Evolutionary conservation across 2,888 invertebrate species (phyloP).

Genomic region (Sesamia inferens): DNA sequence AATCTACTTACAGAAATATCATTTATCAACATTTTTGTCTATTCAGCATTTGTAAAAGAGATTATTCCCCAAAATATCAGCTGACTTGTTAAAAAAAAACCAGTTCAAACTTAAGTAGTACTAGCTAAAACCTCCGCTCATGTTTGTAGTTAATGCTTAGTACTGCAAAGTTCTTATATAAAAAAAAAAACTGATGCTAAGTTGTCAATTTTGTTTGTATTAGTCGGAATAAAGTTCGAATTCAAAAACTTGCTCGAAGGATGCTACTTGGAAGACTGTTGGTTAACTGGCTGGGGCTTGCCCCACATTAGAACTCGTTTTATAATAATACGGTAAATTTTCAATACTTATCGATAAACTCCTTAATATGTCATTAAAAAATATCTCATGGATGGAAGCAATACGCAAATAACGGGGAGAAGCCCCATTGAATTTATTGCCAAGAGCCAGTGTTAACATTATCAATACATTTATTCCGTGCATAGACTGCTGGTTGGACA

Average conservation of each 20-base stretch:
- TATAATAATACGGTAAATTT: neutral
- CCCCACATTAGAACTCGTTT: neutral
- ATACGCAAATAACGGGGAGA: conserved; percentile 24
- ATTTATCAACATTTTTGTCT: neutral
- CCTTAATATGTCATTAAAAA: neutral
- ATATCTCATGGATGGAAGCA: neutral
- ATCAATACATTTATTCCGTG: conserved; percentile 43
- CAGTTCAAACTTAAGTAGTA: neutral
- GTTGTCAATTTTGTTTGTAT: conserved; percentile 1
- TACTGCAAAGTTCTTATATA: neutral
- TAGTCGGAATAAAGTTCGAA: neutral
- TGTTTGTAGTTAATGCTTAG: neutral
- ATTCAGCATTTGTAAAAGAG: neutral
- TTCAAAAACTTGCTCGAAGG: neutral
- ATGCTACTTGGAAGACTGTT: too few species aligned
- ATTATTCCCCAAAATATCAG: neutral
- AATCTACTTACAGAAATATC: too few species aligned
- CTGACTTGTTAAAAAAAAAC: neutral
- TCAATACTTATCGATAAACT: neutral
- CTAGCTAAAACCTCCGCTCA: neutral
- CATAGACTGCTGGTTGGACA: conserved; percentile 34
- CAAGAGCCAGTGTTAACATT: conserved; percentile 31
- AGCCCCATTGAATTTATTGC: conserved; percentile 12
- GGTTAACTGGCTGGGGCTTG: too few species aligned
- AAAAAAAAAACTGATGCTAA: neutral